Evolutionary conservation across 2,888 invertebrate genomes (phyloP).

Genomic region (Diaprepes abbreviatus): DNA sequence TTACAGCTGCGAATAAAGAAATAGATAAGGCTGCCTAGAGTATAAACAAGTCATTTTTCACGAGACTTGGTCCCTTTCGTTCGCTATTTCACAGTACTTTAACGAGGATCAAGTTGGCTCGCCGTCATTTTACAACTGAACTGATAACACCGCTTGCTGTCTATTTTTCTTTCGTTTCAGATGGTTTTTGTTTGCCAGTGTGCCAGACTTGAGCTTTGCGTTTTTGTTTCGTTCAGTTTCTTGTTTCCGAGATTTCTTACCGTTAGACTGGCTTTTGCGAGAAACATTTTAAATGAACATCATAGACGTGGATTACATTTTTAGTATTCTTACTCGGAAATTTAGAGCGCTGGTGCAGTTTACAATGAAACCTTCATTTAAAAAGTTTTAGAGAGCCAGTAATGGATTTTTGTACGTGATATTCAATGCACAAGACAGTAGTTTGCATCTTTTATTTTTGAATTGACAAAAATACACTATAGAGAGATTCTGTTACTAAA

Average conservation of each 20-base stretch:
- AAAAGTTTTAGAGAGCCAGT: too few species aligned
- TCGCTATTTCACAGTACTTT: slow-evolving; percentile 50
- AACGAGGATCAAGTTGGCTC: slow-evolving; percentile 49
- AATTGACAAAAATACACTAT: too few species aligned
- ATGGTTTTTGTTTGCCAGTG: slow-evolving; percentile 41
- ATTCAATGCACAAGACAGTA: too few species aligned
- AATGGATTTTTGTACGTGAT: too few species aligned
- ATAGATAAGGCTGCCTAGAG: slow-evolving; percentile 61
- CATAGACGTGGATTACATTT: slow-evolving; percentile 19
- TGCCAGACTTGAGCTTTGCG: slow-evolving; percentile 29
- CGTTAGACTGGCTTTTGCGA: slow-evolving; percentile 13
- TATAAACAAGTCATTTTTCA: slow-evolving; percentile 65
- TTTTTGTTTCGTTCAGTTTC: slow-evolving; percentile 32
- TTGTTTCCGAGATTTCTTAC: slow-evolving; percentile 26
- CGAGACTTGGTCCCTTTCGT: slow-evolving; percentile 51
- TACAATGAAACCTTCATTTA: too few species aligned
- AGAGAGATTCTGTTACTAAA: too few species aligned
- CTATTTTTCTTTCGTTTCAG: slow-evolving; percentile 47
- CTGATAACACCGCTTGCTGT: slow-evolving; percentile 49
- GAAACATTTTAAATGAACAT: slow-evolving; percentile 28
- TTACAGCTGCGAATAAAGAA: slow-evolving; percentile 60
- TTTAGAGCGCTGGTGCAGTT: too few species aligned
- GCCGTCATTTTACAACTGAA: slow-evolving; percentile 49
- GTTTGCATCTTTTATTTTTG: too few species aligned
- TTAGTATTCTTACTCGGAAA: background rate